These are phyloP conservation scores for Proctacanthus coquilletti DNA, from an alignment of 1,140 invertebrate genomes.

Conservation along the genomic window DNA sequence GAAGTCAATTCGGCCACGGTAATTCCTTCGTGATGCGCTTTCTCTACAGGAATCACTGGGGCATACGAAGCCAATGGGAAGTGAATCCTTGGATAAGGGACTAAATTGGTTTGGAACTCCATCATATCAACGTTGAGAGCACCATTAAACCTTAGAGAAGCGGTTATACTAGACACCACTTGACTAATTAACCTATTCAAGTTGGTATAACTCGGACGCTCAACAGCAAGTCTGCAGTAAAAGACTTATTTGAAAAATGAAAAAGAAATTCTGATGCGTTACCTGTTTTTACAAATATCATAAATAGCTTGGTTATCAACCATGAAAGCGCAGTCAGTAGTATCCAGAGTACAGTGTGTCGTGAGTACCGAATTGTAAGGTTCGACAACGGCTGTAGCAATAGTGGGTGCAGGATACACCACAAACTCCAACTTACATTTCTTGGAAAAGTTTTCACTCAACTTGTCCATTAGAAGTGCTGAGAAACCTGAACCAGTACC, in stretches of 20 bases:
- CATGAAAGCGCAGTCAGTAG: slow-evolving; percentile 71
- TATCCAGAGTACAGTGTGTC: slow-evolving; percentile 59
- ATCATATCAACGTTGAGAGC: slow-evolving; percentile 64
- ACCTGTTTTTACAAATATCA: slow-evolving; percentile 3
- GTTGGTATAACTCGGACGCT: slow-evolving; percentile 45
- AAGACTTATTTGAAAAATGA: neutral
- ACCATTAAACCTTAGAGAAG: slow-evolving; percentile 60
- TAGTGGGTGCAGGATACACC: slow-evolving; percentile 64
- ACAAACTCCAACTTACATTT: slow-evolving; percentile 63
- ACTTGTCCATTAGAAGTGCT: slow-evolving; percentile 59
- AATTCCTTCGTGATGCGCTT: slow-evolving; percentile 45
- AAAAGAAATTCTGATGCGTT: neutral
- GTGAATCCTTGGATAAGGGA: slow-evolving; percentile 53
- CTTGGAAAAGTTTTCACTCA: slow-evolving; percentile 58
- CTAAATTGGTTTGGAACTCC: slow-evolving; percentile 61
- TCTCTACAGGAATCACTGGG: slow-evolving; percentile 42
- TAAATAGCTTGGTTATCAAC: slow-evolving; percentile 26
- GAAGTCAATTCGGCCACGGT: slow-evolving; percentile 53
- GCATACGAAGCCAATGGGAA: slow-evolving; percentile 54
- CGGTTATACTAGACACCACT: slow-evolving; percentile 64
- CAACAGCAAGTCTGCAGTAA: slow-evolving; percentile 40
- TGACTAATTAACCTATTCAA: slow-evolving; percentile 50
- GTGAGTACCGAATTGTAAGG: slow-evolving; percentile 56
- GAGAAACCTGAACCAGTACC: slow-evolving; percentile 71
- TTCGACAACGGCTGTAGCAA: slow-evolving; percentile 37